phyloP scores from a whole-genome alignment of 2,888 invertebrate genomes.

The Cephalotes varians region DNA sequence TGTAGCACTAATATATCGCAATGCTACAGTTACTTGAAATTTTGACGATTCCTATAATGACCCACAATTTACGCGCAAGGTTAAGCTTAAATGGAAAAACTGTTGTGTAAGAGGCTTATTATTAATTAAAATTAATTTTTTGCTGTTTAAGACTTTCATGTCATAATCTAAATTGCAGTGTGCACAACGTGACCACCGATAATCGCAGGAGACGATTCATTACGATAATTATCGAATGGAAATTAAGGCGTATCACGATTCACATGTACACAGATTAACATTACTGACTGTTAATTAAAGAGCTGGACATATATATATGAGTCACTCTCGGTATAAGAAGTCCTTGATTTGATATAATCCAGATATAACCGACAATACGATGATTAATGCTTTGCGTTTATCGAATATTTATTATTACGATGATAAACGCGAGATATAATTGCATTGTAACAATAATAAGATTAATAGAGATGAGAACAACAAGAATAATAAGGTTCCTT shows the following conservation, averaged over 20 bases:
- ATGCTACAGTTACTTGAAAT: too few relatives aligned
- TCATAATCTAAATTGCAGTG: neutral
- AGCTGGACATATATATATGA: neutral
- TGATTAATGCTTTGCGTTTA: constrained; percentile 5
- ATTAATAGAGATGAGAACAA: neutral
- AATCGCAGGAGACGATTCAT: neutral
- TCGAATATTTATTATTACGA: neutral
- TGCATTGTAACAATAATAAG: neutral
- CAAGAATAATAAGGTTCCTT: neutral
- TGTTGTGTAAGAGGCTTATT: neutral
- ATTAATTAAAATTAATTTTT: constrained; percentile 23
- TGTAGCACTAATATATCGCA: too few relatives aligned
- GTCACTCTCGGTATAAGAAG: neutral
- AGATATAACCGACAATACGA: neutral
- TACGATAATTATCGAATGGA: constrained; percentile 1
- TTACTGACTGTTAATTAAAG: constrained; percentile 34
- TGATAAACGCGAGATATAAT: neutral
- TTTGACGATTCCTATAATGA: too few relatives aligned
- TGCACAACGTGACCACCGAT: neutral
- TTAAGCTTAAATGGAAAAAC: neutral
- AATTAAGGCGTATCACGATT: neutral
- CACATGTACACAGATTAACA: constrained; percentile 23
- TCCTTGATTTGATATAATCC: constrained; percentile 23
- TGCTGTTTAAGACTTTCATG: neutral
- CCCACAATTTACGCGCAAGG: too few relatives aligned